Evolutionary conservation across 2,888 invertebrate genomes (phyloP).

Genomic region (Nomada ferruginata): DNA sequence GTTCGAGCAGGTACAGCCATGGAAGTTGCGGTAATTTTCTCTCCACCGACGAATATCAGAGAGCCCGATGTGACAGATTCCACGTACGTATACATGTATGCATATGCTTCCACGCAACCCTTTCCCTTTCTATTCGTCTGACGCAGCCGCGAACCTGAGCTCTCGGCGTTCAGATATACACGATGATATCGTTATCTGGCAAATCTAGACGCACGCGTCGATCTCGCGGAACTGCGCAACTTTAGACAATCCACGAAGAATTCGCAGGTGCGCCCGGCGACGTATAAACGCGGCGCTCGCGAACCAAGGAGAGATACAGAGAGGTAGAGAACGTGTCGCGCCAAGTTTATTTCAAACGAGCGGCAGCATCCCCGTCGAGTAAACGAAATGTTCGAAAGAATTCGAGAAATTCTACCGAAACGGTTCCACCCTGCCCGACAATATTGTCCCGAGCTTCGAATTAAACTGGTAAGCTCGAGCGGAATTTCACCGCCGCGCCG

Average conservation of each 20-base stretch:
- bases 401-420: constrained; percentile 45
- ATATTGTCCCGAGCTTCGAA: constrained; percentile 31
- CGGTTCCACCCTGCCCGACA: neutral
- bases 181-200: constrained; percentile 57
- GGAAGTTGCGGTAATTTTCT: neutral
- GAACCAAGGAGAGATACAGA: no score
- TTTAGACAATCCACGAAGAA: constrained; percentile 10
- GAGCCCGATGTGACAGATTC: no score
- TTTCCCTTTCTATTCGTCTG: constrained; percentile 44
- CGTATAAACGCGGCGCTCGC: neutral
- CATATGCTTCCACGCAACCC: no score
- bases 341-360: constrained; percentile 28
- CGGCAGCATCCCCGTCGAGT: neutral
- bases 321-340: neutral
- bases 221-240: constrained; percentile 49
- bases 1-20: no score
- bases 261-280: constrained; percentile 37
- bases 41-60: no score
- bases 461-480: constrained; percentile 44
- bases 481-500: constrained; percentile 33
- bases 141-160: constrained; percentile 46
- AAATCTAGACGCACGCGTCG: constrained; percentile 45
- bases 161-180: neutral
- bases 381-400: constrained; percentile 46
- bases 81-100: no score